Evolutionary conservation across 2,113 vertebrate genomes (phyloP).

Genomic region (Nannospalax galili): DNA sequence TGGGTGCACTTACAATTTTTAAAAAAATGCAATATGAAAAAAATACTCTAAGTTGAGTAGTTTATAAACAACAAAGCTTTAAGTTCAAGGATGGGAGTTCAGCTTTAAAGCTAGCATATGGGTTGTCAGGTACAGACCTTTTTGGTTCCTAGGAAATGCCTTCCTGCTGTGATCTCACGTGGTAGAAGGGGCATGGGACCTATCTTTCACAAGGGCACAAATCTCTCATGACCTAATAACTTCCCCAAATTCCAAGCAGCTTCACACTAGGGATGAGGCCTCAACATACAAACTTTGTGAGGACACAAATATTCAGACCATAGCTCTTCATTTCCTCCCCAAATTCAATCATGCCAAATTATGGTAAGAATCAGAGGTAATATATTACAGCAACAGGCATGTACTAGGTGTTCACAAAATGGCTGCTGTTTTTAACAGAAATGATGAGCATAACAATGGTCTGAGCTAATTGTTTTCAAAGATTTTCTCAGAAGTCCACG

Average conservation of each 20-base stretch:
- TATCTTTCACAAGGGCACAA: not conserved
- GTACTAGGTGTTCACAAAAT: not conserved
- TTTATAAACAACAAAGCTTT: not conserved
- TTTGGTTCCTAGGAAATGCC: not conserved
- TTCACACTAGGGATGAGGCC: not conserved
- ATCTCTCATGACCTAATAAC: not conserved
- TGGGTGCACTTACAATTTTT: no score
- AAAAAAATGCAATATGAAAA: no score
- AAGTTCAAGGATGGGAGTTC: not conserved
- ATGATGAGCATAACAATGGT: not conserved
- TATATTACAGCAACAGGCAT: not conserved
- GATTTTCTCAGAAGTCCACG: conserved; percentile 30
- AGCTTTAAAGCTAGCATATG: not conserved
- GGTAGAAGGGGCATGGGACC: not conserved
- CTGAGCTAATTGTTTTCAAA: conserved; percentile 17
- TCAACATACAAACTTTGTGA: not conserved
- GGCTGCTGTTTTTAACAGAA: not conserved
- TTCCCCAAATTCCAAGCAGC: not conserved
- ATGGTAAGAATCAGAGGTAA: not conserved
- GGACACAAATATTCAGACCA: not conserved
- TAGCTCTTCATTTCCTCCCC: not conserved
- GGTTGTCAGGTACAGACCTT: not conserved
- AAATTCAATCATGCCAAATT: not conserved
- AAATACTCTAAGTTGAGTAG: not conserved
- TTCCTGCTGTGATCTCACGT: not conserved